phyloP scores from a whole-genome alignment of 2,113 vertebrate genomes.

The Paradoxurus hermaphroditus region DNA sequence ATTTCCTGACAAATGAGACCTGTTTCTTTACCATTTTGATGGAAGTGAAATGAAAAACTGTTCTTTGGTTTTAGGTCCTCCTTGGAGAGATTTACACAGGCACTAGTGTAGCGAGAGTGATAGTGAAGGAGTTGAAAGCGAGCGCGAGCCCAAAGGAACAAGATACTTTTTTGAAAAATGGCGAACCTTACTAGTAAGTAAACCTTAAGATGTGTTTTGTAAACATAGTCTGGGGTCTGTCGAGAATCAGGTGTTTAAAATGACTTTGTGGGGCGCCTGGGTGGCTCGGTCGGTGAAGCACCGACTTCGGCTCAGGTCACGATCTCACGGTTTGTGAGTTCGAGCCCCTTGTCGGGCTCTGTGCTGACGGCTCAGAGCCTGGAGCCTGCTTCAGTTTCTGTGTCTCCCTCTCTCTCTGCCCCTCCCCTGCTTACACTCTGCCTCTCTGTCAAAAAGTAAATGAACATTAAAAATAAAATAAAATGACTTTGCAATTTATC shows the following conservation, averaged over 20 bases:
- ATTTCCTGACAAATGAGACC: constrained; percentile 73
- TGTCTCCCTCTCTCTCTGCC: too few relatives aligned
- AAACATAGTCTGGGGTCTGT: neutral
- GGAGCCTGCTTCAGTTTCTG: too few relatives aligned
- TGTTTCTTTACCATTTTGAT: constrained; percentile 75
- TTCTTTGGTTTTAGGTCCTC: constrained; percentile 87
- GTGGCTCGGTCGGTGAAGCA: too few relatives aligned
- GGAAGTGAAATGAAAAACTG: constrained; percentile 64
- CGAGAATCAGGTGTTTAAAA: neutral
- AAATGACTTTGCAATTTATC: neutral
- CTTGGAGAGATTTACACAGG: constrained; percentile 96
- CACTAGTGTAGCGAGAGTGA: constrained; percentile 88
- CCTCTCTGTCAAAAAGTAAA: too few relatives aligned
- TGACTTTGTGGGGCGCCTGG: too few relatives aligned
- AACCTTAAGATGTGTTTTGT: neutral
- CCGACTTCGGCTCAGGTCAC: too few relatives aligned
- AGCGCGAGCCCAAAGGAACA: constrained; percentile 94
- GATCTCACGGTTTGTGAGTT: too few relatives aligned
- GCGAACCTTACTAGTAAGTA: constrained; percentile 95
- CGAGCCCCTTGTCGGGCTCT: too few relatives aligned
- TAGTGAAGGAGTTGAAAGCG: constrained; percentile 96
- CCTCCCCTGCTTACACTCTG: too few relatives aligned
- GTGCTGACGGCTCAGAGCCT: too few relatives aligned
- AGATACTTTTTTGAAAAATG: constrained; percentile 94
- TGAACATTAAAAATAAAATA: too few relatives aligned